Percentiles rank a stretch among this genome's conserved stretches.
phyloP scores from a whole-genome alignment of 1,140 invertebrate species.

The Stratiolaelaps scimitus region DNA sequence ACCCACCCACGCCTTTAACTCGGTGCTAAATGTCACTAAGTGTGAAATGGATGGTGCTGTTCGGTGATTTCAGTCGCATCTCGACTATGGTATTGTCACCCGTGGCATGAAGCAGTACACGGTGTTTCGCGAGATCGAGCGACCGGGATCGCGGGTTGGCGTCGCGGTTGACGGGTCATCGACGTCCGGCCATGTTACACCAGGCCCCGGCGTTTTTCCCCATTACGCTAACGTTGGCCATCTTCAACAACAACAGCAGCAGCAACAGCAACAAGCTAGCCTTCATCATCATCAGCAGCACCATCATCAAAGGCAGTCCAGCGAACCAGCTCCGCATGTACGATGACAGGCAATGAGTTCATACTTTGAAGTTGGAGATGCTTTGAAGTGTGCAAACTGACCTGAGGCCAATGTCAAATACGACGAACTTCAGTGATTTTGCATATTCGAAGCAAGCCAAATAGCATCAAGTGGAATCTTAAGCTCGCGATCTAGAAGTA shows the following conservation, averaged over 20 bases:
- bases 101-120: conserved; percentile 26
- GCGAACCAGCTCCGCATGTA: conserved; percentile 19
- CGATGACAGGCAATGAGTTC: background rate
- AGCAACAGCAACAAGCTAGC: background rate
- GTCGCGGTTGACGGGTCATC: conserved; percentile 1
- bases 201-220: background rate
- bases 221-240: conserved; percentile 22
- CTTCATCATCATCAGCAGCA: background rate
- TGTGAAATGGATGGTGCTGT: no score
- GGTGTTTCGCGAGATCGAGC: conserved; percentile 21
- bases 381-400: no score
- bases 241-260: background rate
- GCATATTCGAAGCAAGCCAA: no score
- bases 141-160: conserved; percentile 13
- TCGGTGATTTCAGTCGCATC: conserved; percentile 22
- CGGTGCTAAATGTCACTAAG: no score
- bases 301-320: conserved; percentile 1
- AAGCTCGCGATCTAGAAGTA: no score
- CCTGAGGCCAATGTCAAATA: no score
- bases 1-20: no score
- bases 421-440: no score
- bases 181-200: background rate
- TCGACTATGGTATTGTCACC: conserved; percentile 24
- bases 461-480: no score
- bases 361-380: no score